These are phyloP conservation scores for Halichoeres trimaculatus DNA, from an alignment of 2,113 vertebrate genomes.

Conservation along the genomic window DNA sequence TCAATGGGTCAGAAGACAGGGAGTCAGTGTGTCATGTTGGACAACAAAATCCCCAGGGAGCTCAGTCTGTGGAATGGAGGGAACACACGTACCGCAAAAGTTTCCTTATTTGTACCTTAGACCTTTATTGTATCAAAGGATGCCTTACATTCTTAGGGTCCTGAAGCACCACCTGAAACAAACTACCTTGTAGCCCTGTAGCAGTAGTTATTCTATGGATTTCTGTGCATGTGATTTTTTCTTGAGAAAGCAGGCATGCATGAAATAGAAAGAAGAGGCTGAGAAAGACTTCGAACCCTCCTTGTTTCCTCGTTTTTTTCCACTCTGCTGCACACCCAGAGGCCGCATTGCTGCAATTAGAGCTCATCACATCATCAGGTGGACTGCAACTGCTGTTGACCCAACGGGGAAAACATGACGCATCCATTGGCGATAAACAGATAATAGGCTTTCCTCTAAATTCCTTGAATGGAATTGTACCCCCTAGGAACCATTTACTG, in stretches of 20 bases:
- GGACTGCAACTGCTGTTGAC: slow-evolving; percentile 66
- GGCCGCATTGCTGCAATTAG: slow-evolving; percentile 62
- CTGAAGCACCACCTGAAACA: slow-evolving; percentile 3
- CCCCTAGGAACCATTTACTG: slow-evolving; percentile 68
- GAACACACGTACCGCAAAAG: slow-evolving; percentile 31
- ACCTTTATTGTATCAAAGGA: slow-evolving; percentile 16
- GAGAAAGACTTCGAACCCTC: neutral
- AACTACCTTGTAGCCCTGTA: neutral
- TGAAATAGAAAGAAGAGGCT: neutral
- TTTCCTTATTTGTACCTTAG: slow-evolving; percentile 29
- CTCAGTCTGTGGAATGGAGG: slow-evolving; percentile 30
- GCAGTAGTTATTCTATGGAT: slow-evolving; percentile 17
- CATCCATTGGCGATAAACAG: slow-evolving; percentile 76
- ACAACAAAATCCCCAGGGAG: slow-evolving; percentile 41
- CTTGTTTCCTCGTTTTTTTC: neutral
- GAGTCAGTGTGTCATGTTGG: slow-evolving; percentile 35
- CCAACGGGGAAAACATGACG: slow-evolving; percentile 76
- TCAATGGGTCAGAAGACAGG: slow-evolving; percentile 65
- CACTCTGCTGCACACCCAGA: slow-evolving; percentile 7
- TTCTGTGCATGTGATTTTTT: neutral
- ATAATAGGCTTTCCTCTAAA: slow-evolving; percentile 80
- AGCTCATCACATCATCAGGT: slow-evolving; percentile 73
- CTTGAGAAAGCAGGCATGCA: slow-evolving; percentile 6
- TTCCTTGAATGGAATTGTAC: slow-evolving; percentile 60
- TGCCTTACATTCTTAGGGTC: slow-evolving; percentile 14